These are phyloP conservation scores for Drosophila macrothrix DNA, from an alignment of 2,888 invertebrate genomes.

Conservation along the genomic window DNA sequence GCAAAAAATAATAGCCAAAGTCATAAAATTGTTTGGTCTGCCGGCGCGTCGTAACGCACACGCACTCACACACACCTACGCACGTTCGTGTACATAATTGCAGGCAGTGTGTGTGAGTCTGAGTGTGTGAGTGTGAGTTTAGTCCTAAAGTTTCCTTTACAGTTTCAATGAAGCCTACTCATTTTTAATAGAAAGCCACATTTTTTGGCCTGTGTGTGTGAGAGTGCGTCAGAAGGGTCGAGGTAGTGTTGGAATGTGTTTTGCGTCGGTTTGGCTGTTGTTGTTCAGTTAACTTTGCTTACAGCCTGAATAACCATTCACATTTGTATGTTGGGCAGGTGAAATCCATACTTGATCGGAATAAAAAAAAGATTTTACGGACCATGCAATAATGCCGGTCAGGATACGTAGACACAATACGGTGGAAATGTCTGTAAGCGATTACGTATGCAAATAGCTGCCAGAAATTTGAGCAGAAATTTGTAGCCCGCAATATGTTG, in stretches of 20 bases:
- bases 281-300: neutral
- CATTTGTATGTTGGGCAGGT: constrained; percentile 1
- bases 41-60: constrained; percentile 8
- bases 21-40: constrained; percentile 65
- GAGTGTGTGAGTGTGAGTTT: constrained; percentile 11
- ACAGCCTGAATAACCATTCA: neutral
- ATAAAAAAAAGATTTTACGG: neutral
- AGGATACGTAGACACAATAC: neutral
- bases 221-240: neutral
- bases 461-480: neutral
- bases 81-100: constrained; percentile 31
- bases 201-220: constrained; percentile 18
- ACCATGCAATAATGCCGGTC: neutral
- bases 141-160: constrained; percentile 37
- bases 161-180: constrained; percentile 38
- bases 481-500: neutral
- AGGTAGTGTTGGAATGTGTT: neutral
- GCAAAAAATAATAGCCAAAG: constrained; percentile 59
- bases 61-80: constrained; percentile 14
- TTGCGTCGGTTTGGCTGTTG: neutral
- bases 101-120: constrained; percentile 15
- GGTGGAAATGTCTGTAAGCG: neutral
- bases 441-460: neutral
- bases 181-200: constrained; percentile 58
- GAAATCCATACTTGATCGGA: constrained; percentile 5